phyloP scores from a whole-genome alignment of 2,888 invertebrate species.

The Fissipunctia ypsillon region DNA sequence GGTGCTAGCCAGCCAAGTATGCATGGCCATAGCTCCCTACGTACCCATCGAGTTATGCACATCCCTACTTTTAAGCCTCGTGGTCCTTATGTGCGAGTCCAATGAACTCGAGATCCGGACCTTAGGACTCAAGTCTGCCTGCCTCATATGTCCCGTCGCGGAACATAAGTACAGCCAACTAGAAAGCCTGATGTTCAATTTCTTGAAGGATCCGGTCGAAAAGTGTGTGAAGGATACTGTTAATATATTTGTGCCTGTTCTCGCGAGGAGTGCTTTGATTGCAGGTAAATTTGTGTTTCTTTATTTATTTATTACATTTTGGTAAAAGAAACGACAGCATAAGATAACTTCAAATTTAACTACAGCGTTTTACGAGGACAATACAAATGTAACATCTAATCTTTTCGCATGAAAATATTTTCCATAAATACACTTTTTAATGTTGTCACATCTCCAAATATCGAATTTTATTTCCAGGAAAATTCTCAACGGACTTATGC shows the following conservation, averaged over 20 bases:
- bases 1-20: constrained; percentile 85
- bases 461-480: constrained; percentile 77
- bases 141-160: constrained; percentile 84
- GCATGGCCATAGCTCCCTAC: constrained; percentile 85
- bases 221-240: constrained; percentile 85
- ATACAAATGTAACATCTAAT: not conserved
- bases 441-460: not conserved
- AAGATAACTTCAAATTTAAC: not conserved
- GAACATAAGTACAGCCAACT: constrained; percentile 86
- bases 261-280: constrained; percentile 85
- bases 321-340: not conserved
- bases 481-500: constrained; percentile 84
- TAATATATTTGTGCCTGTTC: constrained; percentile 82
- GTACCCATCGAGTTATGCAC: constrained; percentile 87
- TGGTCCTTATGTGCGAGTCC: constrained; percentile 87
- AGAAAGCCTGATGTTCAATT: constrained; percentile 85
- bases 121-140: constrained; percentile 84
- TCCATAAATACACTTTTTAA: not conserved
- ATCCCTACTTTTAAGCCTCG: constrained; percentile 85
- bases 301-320: not conserved
- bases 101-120: constrained; percentile 83
- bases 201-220: constrained; percentile 84
- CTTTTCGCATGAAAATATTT: not conserved
- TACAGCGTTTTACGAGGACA: not conserved
- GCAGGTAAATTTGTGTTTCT: constrained; percentile 75